phyloP scores from a whole-genome alignment of 2,888 invertebrate species.

The Hetaerina titia region DNA sequence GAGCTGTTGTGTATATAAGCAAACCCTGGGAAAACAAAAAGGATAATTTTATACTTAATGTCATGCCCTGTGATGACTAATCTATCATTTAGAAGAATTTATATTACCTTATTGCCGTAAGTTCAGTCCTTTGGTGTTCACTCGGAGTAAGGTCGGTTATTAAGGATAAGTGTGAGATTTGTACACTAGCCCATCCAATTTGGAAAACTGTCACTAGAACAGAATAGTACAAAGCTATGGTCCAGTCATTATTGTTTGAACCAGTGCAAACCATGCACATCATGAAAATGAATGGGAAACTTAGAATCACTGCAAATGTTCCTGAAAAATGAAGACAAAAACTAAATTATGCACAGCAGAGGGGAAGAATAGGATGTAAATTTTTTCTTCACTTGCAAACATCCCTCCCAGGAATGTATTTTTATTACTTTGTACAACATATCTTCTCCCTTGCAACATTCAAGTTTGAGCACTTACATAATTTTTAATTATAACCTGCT shows the following conservation, averaged over 20 bases:
- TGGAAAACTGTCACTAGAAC: constrained; percentile 87
- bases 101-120: constrained; percentile 87
- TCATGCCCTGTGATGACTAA: too few species aligned
- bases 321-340: constrained; percentile 77
- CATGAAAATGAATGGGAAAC: constrained; percentile 89
- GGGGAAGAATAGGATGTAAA: not conserved
- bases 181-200: constrained; percentile 95
- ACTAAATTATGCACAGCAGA: not conserved
- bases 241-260: constrained; percentile 73
- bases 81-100: not conserved
- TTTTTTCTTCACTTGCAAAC: not conserved
- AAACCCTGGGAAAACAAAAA: too few species aligned
- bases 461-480: too few species aligned
- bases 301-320: constrained; percentile 83
- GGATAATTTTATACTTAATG: too few species aligned
- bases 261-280: constrained; percentile 82
- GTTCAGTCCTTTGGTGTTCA: constrained; percentile 85
- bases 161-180: constrained; percentile 95
- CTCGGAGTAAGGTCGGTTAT: constrained; percentile 89
- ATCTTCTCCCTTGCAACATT: too few species aligned
- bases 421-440: too few species aligned
- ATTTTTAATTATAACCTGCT: too few species aligned
- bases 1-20: too few species aligned
- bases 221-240: constrained; percentile 77
- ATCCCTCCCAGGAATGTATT: too few species aligned